Percentiles rank a stretch among this genome's conserved stretches.
Conservation (phyloP, 2,888 invertebrate species). For the Lasioglossum oenotherae region DNA sequence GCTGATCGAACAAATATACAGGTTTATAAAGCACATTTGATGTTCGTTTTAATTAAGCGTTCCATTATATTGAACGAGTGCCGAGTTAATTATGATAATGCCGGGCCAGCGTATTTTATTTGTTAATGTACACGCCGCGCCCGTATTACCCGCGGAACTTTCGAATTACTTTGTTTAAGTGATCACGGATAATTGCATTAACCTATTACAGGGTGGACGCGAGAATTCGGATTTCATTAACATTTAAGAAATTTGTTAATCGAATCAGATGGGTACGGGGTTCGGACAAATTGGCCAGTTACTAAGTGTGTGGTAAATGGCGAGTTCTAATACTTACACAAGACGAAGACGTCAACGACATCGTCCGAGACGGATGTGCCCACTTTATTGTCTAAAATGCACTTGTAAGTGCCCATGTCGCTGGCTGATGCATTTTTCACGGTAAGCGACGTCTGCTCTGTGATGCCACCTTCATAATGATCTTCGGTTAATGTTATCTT, state of each 20-base stretch:
- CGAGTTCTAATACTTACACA: constrained; percentile 88
- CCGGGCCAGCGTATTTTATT: not conserved
- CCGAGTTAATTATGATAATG: not conserved
- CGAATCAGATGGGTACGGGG: not conserved
- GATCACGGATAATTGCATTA: not conserved
- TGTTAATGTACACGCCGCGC: not conserved
- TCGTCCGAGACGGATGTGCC: constrained; percentile 91
- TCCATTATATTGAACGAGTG: constrained; percentile 2
- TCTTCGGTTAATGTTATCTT: constrained; percentile 86
- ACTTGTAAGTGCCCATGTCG: constrained; percentile 95
- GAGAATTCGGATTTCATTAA: not conserved
- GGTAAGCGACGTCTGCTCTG: constrained; percentile 90
- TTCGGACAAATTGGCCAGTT: not conserved
- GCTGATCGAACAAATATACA: not conserved
- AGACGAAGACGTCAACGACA: constrained; percentile 91
- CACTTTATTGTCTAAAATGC: constrained; percentile 92
- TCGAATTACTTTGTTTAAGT: not conserved
- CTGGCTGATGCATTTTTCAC: constrained; percentile 90
- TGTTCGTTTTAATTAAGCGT: not conserved
- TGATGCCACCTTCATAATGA: constrained; percentile 91
- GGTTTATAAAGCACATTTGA: not conserved
- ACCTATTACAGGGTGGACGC: not conserved
- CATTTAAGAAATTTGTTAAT: not conserved
- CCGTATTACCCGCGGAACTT: not conserved
- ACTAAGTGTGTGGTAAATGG: not conserved